Percentiles rank a stretch among this genome's conserved stretches.
Conservation (phyloP, 2,888 invertebrate genomes). For the Gnatocerus cornutus region DNA sequence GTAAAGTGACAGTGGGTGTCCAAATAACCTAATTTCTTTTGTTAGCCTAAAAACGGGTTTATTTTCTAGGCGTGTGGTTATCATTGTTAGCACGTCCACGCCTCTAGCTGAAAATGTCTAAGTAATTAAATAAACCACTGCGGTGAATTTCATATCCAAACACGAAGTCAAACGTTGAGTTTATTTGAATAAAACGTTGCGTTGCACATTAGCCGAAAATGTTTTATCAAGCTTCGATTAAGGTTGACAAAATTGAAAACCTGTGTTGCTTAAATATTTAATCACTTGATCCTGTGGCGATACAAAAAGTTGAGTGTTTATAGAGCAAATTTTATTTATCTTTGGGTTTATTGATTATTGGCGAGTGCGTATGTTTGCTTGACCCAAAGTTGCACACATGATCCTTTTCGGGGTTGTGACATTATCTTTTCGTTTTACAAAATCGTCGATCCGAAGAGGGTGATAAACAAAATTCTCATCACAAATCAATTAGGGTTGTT, state of each 20-base stretch:
- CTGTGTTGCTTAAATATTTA: conserved; percentile 25
- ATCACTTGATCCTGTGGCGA: conserved; percentile 20
- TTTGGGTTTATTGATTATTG: conserved; percentile 40
- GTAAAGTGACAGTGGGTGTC: too few species aligned
- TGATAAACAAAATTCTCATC: conserved; percentile 38
- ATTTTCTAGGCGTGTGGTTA: too few species aligned
- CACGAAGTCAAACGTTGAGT: conserved; percentile 18
- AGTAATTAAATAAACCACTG: conserved; percentile 9
- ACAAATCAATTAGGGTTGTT: conserved; percentile 34
- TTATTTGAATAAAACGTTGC: conserved; percentile 12
- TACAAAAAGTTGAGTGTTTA: conserved; percentile 36
- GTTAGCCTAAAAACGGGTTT: too few species aligned
- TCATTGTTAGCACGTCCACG: too few species aligned
- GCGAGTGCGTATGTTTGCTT: conserved; percentile 20
- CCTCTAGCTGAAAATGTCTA: not conserved
- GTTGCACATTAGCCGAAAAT: conserved; percentile 13
- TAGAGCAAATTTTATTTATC: conserved; percentile 43
- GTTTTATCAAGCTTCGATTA: conserved; percentile 32
- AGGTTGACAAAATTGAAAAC: conserved; percentile 23
- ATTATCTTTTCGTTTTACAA: conserved; percentile 19
- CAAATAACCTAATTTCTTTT: too few species aligned
- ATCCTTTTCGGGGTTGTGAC: conserved; percentile 10
- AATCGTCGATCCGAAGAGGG: conserved; percentile 12
- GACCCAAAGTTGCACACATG: conserved; percentile 34
- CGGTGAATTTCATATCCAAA: not conserved